Evolutionary conservation across 1,140 invertebrate genomes (phyloP).

Genomic region (Philotrypesis tridentata): DNA sequence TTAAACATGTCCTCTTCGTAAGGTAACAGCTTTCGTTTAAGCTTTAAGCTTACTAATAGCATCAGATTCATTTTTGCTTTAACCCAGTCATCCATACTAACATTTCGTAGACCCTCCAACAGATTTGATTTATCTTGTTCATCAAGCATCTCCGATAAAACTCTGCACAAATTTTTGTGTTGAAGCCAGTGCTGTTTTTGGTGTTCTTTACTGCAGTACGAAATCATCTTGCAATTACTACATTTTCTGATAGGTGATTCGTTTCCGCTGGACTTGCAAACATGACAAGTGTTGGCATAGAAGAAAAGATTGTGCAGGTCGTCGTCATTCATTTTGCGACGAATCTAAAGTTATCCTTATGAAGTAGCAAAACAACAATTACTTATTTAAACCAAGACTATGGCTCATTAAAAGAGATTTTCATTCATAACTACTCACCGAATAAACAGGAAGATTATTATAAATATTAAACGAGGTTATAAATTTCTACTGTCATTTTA

Average conservation of each 20-base stretch:
- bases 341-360: neutral
- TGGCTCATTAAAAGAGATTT: neutral
- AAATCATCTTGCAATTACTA: slow-evolving; percentile 64
- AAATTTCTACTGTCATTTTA: slow-evolving; percentile 11
- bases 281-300: slow-evolving; percentile 63
- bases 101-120: slow-evolving; percentile 42
- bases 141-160: slow-evolving; percentile 50
- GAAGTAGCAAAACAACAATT: neutral
- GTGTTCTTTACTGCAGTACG: slow-evolving; percentile 62
- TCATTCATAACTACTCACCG: slow-evolving; percentile 31
- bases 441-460: neutral
- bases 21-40: slow-evolving; percentile 52
- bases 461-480: slow-evolving; percentile 2
- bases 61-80: slow-evolving; percentile 60
- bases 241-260: slow-evolving; percentile 59
- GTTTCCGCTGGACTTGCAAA: slow-evolving; percentile 59
- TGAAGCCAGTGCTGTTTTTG: slow-evolving; percentile 65
- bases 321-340: slow-evolving; percentile 20
- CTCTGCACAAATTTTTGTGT: slow-evolving; percentile 62
- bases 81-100: slow-evolving; percentile 49
- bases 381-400: neutral
- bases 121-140: slow-evolving; percentile 33
- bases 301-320: slow-evolving; percentile 49
- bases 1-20: slow-evolving; percentile 64
- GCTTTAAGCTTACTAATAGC: slow-evolving; percentile 54